A percentile compares a stretch with the other conserved stretches of the same genome.
Evolutionary conservation across 2,797 vertebrate genomes (phyloP).

Genomic region (Phaenicophaeus curvirostris): DNA sequence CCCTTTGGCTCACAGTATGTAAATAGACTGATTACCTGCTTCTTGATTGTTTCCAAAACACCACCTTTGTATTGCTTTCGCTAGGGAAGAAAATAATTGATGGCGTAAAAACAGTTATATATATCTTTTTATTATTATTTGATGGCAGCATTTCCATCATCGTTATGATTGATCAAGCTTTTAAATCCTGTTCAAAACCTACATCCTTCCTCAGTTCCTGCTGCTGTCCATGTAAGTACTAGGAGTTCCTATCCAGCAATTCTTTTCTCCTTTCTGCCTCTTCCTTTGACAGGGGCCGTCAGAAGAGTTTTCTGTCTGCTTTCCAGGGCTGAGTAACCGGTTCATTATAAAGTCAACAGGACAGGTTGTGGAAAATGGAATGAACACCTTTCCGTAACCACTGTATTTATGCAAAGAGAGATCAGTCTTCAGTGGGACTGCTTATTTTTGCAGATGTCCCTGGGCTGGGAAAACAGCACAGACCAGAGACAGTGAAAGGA

Average conservation of each 20-base stretch:
- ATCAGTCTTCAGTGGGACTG: slow-evolving; percentile 39
- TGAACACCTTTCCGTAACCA: slow-evolving; percentile 66
- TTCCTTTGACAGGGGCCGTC: slow-evolving; percentile 71
- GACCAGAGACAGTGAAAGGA: slow-evolving; percentile 21
- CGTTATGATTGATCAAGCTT: slow-evolving; percentile 14
- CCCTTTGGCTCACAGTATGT: slow-evolving; percentile 21
- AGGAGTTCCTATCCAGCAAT: slow-evolving; percentile 50
- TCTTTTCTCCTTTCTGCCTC: slow-evolving; percentile 44
- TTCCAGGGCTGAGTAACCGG: slow-evolving; percentile 57
- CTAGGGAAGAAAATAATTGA: neutral
- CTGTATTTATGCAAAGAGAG: slow-evolving; percentile 56
- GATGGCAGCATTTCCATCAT: slow-evolving; percentile 54
- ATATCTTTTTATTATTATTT: slow-evolving; percentile 48
- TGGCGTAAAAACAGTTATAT: neutral
- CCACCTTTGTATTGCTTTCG: neutral
- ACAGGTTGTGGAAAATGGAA: slow-evolving; percentile 42
- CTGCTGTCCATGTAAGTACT: slow-evolving; percentile 21
- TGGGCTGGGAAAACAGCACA: slow-evolving; percentile 30
- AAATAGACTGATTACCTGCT: slow-evolving; percentile 55
- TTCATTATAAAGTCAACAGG: slow-evolving; percentile 71
- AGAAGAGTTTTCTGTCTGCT: slow-evolving; percentile 69
- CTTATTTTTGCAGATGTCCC: slow-evolving; percentile 25
- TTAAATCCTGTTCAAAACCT: slow-evolving; percentile 14
- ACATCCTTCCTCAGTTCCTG: slow-evolving; percentile 14
- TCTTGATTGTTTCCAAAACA: neutral